A percentile compares a stretch with the other conserved stretches of the same genome.
phyloP scores from a whole-genome alignment of 2,888 invertebrate species.

The Heliconius aoede region DNA sequence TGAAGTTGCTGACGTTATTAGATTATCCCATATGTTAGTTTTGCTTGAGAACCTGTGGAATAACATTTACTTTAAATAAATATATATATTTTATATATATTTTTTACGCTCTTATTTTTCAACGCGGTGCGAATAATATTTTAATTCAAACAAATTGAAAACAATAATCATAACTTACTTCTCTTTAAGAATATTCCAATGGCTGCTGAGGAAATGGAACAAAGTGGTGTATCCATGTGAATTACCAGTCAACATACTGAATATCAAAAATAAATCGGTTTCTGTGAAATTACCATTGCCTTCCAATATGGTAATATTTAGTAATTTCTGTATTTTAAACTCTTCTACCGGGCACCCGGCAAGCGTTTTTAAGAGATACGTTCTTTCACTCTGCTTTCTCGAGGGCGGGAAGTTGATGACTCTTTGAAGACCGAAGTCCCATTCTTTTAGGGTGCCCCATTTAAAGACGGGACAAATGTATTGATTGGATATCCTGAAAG shows the following conservation, averaged over 20 bases:
- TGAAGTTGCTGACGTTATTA: constrained; percentile 89
- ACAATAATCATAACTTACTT: constrained; percentile 77
- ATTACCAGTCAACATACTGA: constrained; percentile 88
- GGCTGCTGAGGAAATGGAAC: constrained; percentile 87
- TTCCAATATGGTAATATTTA: constrained; percentile 88
- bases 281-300: constrained; percentile 89
- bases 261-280: constrained; percentile 89
- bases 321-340: constrained; percentile 85
- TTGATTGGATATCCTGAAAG: constrained; percentile 87
- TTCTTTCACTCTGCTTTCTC: constrained; percentile 89
- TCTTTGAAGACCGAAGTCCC: constrained; percentile 91
- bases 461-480: constrained; percentile 92
- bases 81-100: too few relatives aligned
- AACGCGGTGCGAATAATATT: too few relatives aligned
- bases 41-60: constrained; percentile 85
- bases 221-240: constrained; percentile 88
- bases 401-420: constrained; percentile 89
- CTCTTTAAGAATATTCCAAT: constrained; percentile 87
- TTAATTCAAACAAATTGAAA: too few relatives aligned
- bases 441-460: constrained; percentile 91
- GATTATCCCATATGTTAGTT: constrained; percentile 89
- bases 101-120: too few relatives aligned
- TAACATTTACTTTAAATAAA: background rate
- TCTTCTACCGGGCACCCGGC: constrained; percentile 91
- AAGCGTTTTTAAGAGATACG: constrained; percentile 89